phyloP scores from a whole-genome alignment of 2,113 vertebrate species.

The Chunga burmeisteri region DNA sequence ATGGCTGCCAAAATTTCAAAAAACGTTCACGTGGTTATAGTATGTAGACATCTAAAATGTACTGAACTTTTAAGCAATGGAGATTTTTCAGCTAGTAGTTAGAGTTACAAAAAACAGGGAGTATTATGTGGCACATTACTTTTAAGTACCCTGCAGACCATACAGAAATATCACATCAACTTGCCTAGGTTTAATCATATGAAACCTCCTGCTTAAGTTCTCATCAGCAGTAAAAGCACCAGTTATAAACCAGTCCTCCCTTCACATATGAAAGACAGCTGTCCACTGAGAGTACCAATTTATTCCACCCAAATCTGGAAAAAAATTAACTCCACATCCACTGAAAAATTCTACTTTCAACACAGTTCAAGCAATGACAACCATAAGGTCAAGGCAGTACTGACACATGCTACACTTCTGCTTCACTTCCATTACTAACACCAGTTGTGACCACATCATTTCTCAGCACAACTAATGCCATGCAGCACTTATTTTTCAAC shows the following conservation, averaged over 20 bases:
- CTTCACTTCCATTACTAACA: neutral
- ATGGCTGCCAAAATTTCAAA: neutral
- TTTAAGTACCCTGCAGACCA: neutral
- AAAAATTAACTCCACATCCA: neutral
- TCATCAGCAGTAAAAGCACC: neutral
- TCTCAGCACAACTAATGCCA: neutral
- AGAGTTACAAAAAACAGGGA: neutral
- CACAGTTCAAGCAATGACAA: neutral
- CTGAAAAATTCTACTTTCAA: neutral
- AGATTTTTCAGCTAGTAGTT: neutral
- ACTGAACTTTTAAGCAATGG: neutral
- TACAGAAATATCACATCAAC: neutral
- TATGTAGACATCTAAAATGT: neutral
- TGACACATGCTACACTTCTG: neutral
- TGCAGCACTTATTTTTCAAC: neutral
- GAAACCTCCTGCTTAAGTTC: slow-evolving; percentile 8
- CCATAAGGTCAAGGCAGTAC: neutral
- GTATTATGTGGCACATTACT: neutral
- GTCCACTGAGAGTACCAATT: neutral
- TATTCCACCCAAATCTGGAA: neutral
- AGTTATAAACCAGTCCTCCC: neutral
- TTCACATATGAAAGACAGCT: neutral
- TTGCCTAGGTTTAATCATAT: neutral
- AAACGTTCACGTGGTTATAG: neutral
- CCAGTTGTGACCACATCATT: neutral